Conservation (phyloP, 2,888 invertebrate genomes). For the Lacanobia oleracea region DNA sequence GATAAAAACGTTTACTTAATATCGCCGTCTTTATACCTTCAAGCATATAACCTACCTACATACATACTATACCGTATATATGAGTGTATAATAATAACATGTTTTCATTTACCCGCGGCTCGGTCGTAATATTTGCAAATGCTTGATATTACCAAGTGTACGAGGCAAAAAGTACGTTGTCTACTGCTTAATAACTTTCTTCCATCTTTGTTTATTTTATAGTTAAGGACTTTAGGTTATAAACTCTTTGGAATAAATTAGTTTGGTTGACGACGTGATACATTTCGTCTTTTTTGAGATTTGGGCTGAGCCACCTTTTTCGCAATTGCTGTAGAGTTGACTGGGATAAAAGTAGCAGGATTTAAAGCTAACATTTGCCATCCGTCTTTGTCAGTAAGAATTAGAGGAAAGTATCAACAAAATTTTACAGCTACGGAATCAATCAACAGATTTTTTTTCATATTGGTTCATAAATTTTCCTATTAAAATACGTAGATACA, state of each 20-base stretch:
- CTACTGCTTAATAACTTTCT: slow-evolving; percentile 40
- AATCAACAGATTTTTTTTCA: no score
- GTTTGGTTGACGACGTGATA: not conserved
- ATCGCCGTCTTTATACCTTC: not conserved
- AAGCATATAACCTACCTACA: slow-evolving; percentile 4
- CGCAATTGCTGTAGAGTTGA: not conserved
- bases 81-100: slow-evolving; percentile 11
- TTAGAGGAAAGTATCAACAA: no score
- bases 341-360: not conserved
- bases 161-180: slow-evolving; percentile 22
- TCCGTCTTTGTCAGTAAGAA: no score
- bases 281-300: not conserved
- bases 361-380: no score
- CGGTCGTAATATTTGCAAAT: slow-evolving; percentile 45
- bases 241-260: slow-evolving; percentile 21
- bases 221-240: slow-evolving; percentile 15
- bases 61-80: not conserved
- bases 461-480: no score
- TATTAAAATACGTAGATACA: not conserved
- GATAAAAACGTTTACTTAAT: slow-evolving; percentile 17
- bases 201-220: slow-evolving; percentile 26
- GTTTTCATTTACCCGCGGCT: slow-evolving; percentile 48
- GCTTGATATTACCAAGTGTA: slow-evolving; percentile 34
- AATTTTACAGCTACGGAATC: no score
- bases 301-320: not conserved